Evolutionary conservation across 2,888 invertebrate genomes (phyloP).

Genomic region (Clunio marinus): DNA sequence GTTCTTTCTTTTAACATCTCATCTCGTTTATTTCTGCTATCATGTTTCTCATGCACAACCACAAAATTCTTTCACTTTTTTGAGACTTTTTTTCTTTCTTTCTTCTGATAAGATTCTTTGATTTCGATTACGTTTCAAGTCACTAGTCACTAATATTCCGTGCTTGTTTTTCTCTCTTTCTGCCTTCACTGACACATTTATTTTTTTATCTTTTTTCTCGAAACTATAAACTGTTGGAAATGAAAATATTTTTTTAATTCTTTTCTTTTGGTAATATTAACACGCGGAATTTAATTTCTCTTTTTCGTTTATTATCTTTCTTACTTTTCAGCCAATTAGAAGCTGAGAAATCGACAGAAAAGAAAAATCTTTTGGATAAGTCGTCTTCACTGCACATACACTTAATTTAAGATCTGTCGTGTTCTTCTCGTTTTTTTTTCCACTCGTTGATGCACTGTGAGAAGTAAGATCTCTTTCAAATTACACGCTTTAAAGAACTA

Average conservation of each 20-base stretch:
- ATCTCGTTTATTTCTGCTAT: not conserved
- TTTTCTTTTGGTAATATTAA: not conserved
- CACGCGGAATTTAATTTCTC: not conserved
- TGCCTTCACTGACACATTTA: not conserved
- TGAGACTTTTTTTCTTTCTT: not conserved
- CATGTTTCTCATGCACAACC: not conserved
- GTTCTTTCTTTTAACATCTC: not conserved
- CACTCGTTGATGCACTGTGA: not conserved
- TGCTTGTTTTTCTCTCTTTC: not conserved
- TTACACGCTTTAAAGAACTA: not conserved
- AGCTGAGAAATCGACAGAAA: not conserved
- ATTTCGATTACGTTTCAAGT: not conserved
- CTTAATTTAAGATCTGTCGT: conserved; percentile 20
- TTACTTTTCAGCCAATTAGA: not conserved
- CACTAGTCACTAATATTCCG: not conserved
- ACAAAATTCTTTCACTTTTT: too few relatives aligned
- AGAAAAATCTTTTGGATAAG: not conserved
- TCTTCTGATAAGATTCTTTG: conserved; percentile 5
- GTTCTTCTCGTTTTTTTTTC: not conserved
- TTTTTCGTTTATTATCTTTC: too few relatives aligned
- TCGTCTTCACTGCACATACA: conserved; percentile 22
- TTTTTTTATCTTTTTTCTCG: not conserved
- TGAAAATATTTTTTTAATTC: not conserved
- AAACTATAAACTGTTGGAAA: not conserved
- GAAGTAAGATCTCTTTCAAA: conserved; percentile 32